Base-by-base conservation (phyloP, 2,113 vertebrate species). In the Chelonoidis abingdonii region DNA sequence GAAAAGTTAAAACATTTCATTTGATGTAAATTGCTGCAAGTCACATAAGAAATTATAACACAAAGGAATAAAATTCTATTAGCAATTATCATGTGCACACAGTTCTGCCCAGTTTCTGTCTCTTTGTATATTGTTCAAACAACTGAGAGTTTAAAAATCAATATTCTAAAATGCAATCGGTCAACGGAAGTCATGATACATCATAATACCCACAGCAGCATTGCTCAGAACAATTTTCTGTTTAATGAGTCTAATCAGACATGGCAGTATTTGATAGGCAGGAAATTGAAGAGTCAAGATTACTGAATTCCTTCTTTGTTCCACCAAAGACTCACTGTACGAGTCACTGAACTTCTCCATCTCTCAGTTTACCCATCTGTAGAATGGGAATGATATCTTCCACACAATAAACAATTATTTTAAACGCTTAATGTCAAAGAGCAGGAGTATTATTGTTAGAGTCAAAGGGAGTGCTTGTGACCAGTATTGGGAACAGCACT, bases 1-100 rank as follows among this genome's bases (percentile, higher is more conserved):
- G 72, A 76, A 25, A 47, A 78, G 41, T 78, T 44, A 47, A 78
- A 78, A 47, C 41, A 78, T 78, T 78, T 47, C 12, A 47, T 78
- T 29, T 80, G n/a, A 29, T 92, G 11, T 84, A 80, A 44, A 59
- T 89, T 89, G 90, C 80, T 93, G 8, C 16, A 82, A 88, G 53
- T 84, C 44, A 22, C 78, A 75, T 72, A 93, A 94, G 78, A 95
- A 96, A 91, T 96, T 89, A 92, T 31, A 53, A 80, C 44, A 13
- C 44, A 57, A 62, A 93, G 44, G 16, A 0, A 0, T 86, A 78
- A 94, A 89, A 57, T 78, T 88, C 83, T 91, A 49, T 1, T 27
- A 93, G 84, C 80, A 92, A 84, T 50, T 91, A 53, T 80, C 1
- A 0, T n/a, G 35, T 52, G 78, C 35, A 6, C 38, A 62, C 14